Conservation (phyloP, 2,797 vertebrate genomes). For the Sparidentex hasta region DNA sequence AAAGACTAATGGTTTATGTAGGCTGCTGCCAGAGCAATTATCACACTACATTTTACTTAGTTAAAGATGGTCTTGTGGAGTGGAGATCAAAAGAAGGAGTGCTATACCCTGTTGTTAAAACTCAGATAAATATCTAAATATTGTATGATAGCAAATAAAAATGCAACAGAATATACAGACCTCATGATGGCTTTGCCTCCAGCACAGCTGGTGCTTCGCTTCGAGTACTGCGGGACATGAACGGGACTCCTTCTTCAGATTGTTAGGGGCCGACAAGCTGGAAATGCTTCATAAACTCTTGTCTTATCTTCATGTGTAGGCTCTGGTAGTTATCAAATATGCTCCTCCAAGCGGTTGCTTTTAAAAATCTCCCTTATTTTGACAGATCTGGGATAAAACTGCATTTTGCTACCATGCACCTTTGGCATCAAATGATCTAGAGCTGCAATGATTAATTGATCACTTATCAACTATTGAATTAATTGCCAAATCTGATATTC, state of each 20-base stretch:
- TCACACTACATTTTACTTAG: slow-evolving; percentile 45
- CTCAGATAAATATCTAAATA: not conserved
- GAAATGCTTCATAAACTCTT: not conserved
- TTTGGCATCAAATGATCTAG: no score
- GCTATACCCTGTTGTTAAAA: not conserved
- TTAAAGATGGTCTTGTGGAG: slow-evolving; percentile 25
- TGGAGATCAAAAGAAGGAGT: slow-evolving; percentile 14
- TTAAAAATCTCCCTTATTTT: no score
- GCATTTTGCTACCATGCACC: no score
- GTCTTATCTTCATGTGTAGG: not conserved
- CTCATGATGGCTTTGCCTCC: not conserved
- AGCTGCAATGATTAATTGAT: no score
- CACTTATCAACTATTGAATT: no score
- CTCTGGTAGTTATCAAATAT: no score
- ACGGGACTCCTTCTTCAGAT: not conserved
- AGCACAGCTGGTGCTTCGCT: not conserved
- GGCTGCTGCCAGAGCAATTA: slow-evolving; percentile 72
- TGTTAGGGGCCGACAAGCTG: not conserved
- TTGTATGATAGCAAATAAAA: not conserved
- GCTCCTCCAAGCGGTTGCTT: no score
- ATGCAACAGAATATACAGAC: not conserved
- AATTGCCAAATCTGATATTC: no score
- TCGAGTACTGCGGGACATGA: not conserved
- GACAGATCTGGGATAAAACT: no score
- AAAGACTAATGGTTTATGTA: slow-evolving; percentile 79